Conservation (phyloP, 2,797 vertebrate genomes). For the Emydoidea blandingii region DNA sequence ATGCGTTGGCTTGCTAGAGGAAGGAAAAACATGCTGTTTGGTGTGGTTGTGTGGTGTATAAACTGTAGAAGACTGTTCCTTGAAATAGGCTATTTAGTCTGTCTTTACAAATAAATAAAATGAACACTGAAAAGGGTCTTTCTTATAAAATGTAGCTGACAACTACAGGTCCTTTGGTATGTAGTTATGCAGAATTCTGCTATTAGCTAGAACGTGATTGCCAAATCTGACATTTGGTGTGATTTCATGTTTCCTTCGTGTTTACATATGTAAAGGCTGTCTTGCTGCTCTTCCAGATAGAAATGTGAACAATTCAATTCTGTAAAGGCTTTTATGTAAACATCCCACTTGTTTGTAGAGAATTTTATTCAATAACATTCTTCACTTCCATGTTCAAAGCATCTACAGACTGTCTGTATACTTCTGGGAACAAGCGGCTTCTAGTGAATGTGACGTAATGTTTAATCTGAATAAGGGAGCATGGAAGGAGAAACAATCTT, state of each 20-base stretch:
- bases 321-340: slow-evolving; percentile 72
- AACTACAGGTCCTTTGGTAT: slow-evolving; percentile 31
- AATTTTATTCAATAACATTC: slow-evolving; percentile 41
- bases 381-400: slow-evolving; percentile 32
- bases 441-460: slow-evolving; percentile 25
- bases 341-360: slow-evolving; percentile 39
- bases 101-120: slow-evolving; percentile 14
- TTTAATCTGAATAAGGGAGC: slow-evolving; percentile 30
- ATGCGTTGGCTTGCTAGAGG: neutral
- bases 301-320: slow-evolving; percentile 33
- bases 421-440: slow-evolving; percentile 31
- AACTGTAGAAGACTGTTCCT: neutral
- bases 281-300: slow-evolving; percentile 47
- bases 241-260: slow-evolving; percentile 38
- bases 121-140: neutral
- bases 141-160: neutral
- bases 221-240: slow-evolving; percentile 19
- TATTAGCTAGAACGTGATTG: neutral
- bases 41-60: neutral
- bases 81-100: neutral
- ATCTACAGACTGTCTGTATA: slow-evolving; percentile 28
- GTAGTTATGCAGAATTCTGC: rapidly evolving
- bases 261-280: slow-evolving; percentile 7
- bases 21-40: neutral
- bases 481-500: neutral